A percentile compares a stretch with the other conserved stretches of the same genome.
phyloP scores from a whole-genome alignment of 2,888 invertebrate species.

The Erpobdella octoculata region DNA sequence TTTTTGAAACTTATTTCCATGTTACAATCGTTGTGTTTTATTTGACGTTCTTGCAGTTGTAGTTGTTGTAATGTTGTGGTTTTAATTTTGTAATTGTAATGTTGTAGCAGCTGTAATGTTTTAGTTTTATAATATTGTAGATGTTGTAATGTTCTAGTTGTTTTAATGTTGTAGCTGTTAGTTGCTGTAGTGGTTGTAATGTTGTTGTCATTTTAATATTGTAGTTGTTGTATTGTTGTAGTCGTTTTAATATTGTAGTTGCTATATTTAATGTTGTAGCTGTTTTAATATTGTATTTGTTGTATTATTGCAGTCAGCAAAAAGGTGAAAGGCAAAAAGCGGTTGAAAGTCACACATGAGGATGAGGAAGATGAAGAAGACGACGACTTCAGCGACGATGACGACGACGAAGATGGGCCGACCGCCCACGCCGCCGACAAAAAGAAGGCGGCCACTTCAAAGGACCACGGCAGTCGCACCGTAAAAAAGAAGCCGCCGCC shows the following conservation, averaged over 20 bases:
- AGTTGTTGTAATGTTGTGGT: neutral
- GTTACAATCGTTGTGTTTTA: neutral
- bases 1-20: neutral
- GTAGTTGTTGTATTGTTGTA: no score
- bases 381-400: neutral
- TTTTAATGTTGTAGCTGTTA: no score
- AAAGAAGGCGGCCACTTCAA: neutral
- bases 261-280: no score
- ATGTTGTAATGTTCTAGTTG: no score
- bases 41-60: neutral
- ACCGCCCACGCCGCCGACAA: no score
- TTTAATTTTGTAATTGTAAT: neutral
- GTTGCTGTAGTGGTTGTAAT: no score
- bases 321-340: neutral
- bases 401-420: neutral
- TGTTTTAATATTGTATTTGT: no score
- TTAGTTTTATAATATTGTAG: neutral
- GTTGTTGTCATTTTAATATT: no score
- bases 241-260: no score
- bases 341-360: neutral
- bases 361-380: neutral
- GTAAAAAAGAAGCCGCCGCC: no score
- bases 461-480: neutral
- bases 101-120: neutral
- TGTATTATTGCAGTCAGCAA: no score